phyloP scores from a whole-genome alignment of 1,140 invertebrate genomes.

The Charaxes varanes region DNA sequence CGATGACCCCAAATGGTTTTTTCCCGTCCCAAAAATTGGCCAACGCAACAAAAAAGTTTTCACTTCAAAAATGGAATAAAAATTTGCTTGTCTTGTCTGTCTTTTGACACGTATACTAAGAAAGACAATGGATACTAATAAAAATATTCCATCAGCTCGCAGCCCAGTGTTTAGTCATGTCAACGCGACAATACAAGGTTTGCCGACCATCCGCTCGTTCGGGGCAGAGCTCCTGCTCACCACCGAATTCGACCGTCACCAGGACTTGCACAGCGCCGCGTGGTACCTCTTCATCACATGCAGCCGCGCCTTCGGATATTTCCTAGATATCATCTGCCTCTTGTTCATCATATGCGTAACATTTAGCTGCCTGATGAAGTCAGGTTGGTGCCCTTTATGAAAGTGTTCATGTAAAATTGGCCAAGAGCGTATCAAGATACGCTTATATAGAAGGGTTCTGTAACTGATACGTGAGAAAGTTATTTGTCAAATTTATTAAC shows the following conservation, averaged over 20 bases:
- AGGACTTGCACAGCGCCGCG: slow-evolving; percentile 84
- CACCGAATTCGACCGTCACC: slow-evolving; percentile 76
- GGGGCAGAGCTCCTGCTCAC: slow-evolving; percentile 79
- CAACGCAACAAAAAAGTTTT: too few species aligned
- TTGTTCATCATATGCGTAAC: slow-evolving; percentile 82
- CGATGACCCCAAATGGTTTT: too few species aligned
- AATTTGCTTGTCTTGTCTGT: too few species aligned
- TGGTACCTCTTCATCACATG: slow-evolving; percentile 84
- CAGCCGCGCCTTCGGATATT: slow-evolving; percentile 87
- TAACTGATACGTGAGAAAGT: too few species aligned
- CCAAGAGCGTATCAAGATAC: too few species aligned
- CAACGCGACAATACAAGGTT: slow-evolving; percentile 85
- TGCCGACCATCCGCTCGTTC: slow-evolving; percentile 87
- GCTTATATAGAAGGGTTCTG: too few species aligned
- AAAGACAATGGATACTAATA: not conserved
- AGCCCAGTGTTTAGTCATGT: slow-evolving; percentile 92
- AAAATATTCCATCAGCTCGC: slow-evolving; percentile 70
- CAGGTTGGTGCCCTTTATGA: slow-evolving; percentile 37
- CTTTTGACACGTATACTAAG: too few species aligned
- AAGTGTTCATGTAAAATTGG: too few species aligned
- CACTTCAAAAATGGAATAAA: too few species aligned
- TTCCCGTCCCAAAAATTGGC: too few species aligned
- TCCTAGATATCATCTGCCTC: slow-evolving; percentile 81
- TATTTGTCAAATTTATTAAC: too few species aligned
- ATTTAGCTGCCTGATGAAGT: slow-evolving; percentile 75